Percentiles rank a stretch among this genome's conserved stretches.
Evolutionary conservation across 1,140 invertebrate species (phyloP).

Genomic region (Drosophila jambulina): DNA sequence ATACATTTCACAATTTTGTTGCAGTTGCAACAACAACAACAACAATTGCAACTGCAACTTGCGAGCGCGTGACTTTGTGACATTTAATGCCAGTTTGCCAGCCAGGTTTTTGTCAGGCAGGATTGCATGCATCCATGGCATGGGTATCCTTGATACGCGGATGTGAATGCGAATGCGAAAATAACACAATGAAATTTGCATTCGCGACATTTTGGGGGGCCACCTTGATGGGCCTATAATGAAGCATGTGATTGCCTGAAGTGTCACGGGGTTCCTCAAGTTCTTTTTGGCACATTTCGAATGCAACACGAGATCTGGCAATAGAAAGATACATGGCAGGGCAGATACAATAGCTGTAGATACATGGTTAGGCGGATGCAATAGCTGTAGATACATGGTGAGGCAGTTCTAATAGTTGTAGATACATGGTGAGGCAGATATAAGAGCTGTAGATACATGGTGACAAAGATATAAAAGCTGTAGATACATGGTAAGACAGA

Average conservation of each 20-base stretch:
- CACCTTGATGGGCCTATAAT: constrained; percentile 71
- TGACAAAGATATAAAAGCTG: not conserved
- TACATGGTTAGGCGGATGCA: not conserved
- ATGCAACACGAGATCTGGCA: constrained; percentile 4
- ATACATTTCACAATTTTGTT: constrained; percentile 74
- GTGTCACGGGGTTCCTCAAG: constrained; percentile 55
- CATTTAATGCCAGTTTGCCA: constrained; percentile 79
- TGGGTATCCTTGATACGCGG: constrained; percentile 12
- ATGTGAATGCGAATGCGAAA: constrained; percentile 64
- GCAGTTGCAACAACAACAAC: constrained; percentile 39
- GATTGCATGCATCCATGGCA: constrained; percentile 39
- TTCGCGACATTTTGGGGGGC: constrained; percentile 22
- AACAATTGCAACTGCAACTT: constrained; percentile 31
- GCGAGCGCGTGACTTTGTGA: constrained; percentile 75
- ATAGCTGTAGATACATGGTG: too few relatives aligned
- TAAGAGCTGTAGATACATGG: not conserved
- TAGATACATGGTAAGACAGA: too few relatives aligned
- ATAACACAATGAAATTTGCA: constrained; percentile 79
- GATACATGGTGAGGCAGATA: not conserved
- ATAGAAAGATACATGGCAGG: constrained; percentile 1
- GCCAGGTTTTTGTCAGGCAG: constrained; percentile 38
- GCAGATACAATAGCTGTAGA: not conserved
- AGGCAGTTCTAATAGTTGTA: too few relatives aligned
- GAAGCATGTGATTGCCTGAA: constrained; percentile 79
- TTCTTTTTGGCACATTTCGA: constrained; percentile 40